Percentiles rank a stretch among this genome's conserved stretches.
Evolutionary conservation across 2,113 vertebrate genomes (phyloP).

Genomic region (Eulemur macaco): DNA sequence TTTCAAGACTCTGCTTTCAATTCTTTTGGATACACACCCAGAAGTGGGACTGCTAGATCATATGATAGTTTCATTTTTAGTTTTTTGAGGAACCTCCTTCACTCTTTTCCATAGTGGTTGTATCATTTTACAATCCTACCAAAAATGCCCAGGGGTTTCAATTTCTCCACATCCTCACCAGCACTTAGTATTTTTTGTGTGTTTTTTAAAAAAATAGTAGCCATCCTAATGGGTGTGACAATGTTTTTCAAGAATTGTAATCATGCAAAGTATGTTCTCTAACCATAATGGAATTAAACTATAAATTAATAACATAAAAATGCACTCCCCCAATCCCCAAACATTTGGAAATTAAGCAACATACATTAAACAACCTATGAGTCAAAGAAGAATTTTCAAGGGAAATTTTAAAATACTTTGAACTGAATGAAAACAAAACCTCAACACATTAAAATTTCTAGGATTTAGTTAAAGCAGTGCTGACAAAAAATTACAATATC

Average conservation of each 20-base stretch:
- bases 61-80: background rate
- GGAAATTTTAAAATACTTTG: conserved; percentile 40
- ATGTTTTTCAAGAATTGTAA: conserved; percentile 24
- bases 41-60: background rate
- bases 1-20: background rate
- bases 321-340: background rate
- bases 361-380: background rate
- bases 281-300: conserved; percentile 42
- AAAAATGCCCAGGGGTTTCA: background rate
- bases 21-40: background rate
- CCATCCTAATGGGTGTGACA: background rate
- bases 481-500: background rate
- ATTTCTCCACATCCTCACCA: background rate
- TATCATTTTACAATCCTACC: background rate
- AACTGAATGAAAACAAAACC: conserved; percentile 34
- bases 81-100: background rate
- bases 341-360: background rate
- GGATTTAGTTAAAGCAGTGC: background rate
- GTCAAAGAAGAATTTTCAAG: background rate
- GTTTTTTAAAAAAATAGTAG: background rate
- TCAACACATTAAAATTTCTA: conserved; percentile 19
- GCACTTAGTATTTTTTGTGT: background rate
- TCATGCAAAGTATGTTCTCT: background rate
- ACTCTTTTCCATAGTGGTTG: background rate
- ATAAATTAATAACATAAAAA: conserved; percentile 45